Conservation (phyloP, 2,113 vertebrate genomes). For the Upupa epops region DNA sequence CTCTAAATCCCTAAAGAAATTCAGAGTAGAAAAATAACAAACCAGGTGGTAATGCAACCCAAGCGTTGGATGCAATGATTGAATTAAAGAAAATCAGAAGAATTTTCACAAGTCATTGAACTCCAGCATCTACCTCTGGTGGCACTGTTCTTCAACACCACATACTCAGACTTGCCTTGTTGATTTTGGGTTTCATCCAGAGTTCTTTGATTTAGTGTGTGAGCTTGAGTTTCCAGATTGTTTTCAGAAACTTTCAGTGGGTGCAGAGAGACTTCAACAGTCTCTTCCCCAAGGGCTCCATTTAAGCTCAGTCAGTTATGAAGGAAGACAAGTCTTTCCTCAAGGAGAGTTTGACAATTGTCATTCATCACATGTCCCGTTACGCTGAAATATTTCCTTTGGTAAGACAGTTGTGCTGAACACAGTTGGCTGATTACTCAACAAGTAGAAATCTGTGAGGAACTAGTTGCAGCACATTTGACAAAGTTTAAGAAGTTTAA, state of each 20-base stretch:
- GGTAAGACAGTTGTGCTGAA: neutral
- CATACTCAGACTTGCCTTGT: neutral
- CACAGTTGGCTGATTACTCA: neutral
- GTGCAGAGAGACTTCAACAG: neutral
- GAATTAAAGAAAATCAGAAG: neutral
- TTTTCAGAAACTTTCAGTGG: neutral
- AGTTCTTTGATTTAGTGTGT: neutral
- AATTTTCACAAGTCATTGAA: neutral
- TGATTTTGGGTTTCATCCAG: neutral
- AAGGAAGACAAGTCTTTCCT: neutral
- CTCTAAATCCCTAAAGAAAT: neutral
- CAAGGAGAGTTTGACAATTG: neutral
- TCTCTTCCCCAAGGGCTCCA: neutral
- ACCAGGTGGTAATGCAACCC: neutral
- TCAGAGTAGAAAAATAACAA: neutral
- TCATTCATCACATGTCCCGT: neutral
- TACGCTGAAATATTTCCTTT: neutral
- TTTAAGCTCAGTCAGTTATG: neutral
- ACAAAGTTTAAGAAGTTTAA: neutral
- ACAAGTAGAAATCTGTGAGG: neutral
- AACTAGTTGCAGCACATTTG: neutral
- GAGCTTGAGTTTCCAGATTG: neutral
- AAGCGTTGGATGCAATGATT: neutral
- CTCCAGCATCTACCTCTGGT: neutral
- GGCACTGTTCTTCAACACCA: neutral